Base-by-base conservation (phyloP, 2,797 vertebrate genomes). In the Parotocinclus haroldoi region DNA sequence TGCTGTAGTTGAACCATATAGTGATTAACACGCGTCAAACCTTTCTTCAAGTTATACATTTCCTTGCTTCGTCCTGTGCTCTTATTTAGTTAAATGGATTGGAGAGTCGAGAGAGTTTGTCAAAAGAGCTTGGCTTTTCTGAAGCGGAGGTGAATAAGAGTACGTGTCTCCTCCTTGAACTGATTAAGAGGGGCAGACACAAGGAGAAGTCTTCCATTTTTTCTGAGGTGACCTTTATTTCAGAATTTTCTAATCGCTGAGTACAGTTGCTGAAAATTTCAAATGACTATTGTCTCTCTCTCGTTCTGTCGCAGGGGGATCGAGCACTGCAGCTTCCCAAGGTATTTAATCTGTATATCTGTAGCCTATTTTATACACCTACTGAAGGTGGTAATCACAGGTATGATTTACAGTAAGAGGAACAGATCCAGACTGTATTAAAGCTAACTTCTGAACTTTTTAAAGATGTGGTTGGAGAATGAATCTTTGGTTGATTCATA, bases 141-240 rank as follows among this genome's bases (percentile, higher is more conserved):
- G 93, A 93, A 73, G 85, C 82, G 0, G 91, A 94, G 62, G 79
- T 81, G 19, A 87, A 89, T 56, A 86, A 79, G 66, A 89, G 86
- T 40, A 87, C 83, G 12, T 93, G 95, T 4, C 78, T 98, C 13
- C 76, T 98, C 12, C 77, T 96, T 72, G 93, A 98, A 66, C 86
- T 98, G 42, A 78, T 96, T 75, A 87, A 81, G 76, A 92, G 87
- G 53, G 86, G 85, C 69, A 86, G 89, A 7, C 89, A 86, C 63
- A 86, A 82, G 16, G 82, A 87, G 3, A 86, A 78, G 37, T 48
- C 64, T 11, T 67, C 79, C 0, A 10, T 68, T 39, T 46, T 36
- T 8, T 49, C 71, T 1, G 87, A 94, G 76, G 93, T 95, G 72
- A 74, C 3, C 1, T 14, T 63, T 9, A 9, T 54, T 60, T 49